Conservation (phyloP, 2,113 vertebrate genomes). For the Leucosticte australis region DNA sequence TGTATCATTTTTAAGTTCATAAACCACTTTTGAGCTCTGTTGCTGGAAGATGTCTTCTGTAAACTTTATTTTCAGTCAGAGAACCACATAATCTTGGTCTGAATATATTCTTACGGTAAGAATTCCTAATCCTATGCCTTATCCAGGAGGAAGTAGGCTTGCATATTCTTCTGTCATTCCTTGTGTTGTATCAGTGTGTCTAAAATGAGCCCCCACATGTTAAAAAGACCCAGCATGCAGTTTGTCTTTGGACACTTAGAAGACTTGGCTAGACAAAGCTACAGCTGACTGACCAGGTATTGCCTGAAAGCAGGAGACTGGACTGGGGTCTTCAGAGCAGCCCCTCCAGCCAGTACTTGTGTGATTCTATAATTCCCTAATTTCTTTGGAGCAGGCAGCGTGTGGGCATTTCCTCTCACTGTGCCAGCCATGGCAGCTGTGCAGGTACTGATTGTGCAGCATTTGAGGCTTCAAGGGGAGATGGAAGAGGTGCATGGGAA, state of each 20-base stretch:
- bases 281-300: neutral
- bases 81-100: neutral
- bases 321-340: neutral
- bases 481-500: neutral
- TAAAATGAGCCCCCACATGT: fast-evolving
- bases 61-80: neutral
- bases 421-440: neutral
- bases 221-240: fast-evolving
- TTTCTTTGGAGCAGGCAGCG: neutral
- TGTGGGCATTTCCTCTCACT: neutral
- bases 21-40: neutral
- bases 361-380: neutral
- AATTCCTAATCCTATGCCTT: neutral
- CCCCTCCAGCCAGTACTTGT: neutral
- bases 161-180: neutral
- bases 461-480: neutral
- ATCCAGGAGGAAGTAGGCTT: neutral
- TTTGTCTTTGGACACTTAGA: neutral
- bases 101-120: neutral
- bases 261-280: neutral
- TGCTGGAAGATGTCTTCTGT: neutral
- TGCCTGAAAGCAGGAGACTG: neutral
- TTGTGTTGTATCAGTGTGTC: neutral
- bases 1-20: neutral
- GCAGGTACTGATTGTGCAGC: slow-evolving; percentile 14